Conservation (phyloP, 2,797 vertebrate species). For the Philypnodon macrostomus region DNA sequence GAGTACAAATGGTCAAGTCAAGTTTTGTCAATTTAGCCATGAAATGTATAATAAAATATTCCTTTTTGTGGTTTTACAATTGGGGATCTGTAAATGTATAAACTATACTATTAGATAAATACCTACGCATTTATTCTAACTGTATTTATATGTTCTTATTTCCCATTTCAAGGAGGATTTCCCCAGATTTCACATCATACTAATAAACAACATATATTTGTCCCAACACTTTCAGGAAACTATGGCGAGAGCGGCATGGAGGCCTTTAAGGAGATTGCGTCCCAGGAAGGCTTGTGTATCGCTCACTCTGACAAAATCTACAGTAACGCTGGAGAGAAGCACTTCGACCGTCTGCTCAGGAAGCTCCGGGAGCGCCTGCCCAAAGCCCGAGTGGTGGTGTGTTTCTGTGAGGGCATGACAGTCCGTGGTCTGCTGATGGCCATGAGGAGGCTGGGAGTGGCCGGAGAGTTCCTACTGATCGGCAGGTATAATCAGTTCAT, state of each 20-base stretch:
- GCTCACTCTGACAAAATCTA: conserved; percentile 99
- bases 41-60: no score
- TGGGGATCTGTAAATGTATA: no score
- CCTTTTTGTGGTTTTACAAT: no score
- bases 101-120: no score
- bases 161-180: no score
- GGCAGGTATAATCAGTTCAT: no score
- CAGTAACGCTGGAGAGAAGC: conserved; percentile 95
- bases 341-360: conserved; percentile 91
- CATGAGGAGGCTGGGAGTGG: conserved; percentile 90
- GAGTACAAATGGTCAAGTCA: no score
- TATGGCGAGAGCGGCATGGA: conserved; percentile 99
- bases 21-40: no score
- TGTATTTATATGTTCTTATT: no score
- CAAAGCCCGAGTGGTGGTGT: conserved; percentile 94
- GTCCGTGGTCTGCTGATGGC: conserved; percentile 93
- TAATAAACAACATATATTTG: not conserved
- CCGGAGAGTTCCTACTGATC: conserved; percentile 90
- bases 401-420: conserved; percentile 98
- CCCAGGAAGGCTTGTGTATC: conserved; percentile 94
- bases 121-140: no score
- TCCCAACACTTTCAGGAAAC: conserved; percentile 79
- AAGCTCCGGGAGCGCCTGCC: conserved; percentile 92
- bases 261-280: conserved; percentile 94
- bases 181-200: no score